Evolutionary conservation across 2,797 vertebrate genomes (phyloP), one percentile per base, ranked within the genome.

Genomic region (Phalloptychus januarius): DNA sequence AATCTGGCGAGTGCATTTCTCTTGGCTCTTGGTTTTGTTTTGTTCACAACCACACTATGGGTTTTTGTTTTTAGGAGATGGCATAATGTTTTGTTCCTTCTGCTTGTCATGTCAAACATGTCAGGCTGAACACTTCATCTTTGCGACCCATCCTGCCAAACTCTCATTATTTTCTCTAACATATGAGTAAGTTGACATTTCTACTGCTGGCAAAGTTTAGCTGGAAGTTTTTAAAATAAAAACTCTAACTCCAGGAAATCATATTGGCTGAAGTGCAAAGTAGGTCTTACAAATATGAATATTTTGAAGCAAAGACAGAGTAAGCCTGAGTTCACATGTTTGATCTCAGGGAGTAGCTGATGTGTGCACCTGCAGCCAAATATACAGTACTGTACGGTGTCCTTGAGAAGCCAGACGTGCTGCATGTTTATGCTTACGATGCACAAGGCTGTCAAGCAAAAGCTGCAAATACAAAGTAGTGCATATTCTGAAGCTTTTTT

Each of bases 71-170:
- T 79, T 67, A 79, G 71, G 75, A 84, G 72, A 74, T 86, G 84
- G 78, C 82, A 83, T 85, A 80, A 82, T 82, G 86, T 86, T 92
- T 92, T 91, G 87, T 89, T 87, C 80, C 71, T 56, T 78, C 80
- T 81, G 72, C 82, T 77, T 80, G 76, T 72, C 81, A 74, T 81
- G 86, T 87, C 80, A 87, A 78, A 87, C 82, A 73, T 77, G 52
- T 76, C 82, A 71, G 31, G 50, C 50, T 82, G n/a, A 69, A 83
- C 80, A 56, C 89, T 83, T 88, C 84, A 85, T 92, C 85, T 80
- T 73, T 44, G 23, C 20, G 61, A 63, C 73, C 80, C 54, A 61
- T 87, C 88, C 77, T 78, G 74, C 63, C 79, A 84, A 79, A 82
- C 79, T 31, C 77, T 81, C 87, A 75, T 87, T 80, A 87, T 86